phyloP scores from a whole-genome alignment of 2,113 vertebrate genomes.

The Eulemur macaco region DNA sequence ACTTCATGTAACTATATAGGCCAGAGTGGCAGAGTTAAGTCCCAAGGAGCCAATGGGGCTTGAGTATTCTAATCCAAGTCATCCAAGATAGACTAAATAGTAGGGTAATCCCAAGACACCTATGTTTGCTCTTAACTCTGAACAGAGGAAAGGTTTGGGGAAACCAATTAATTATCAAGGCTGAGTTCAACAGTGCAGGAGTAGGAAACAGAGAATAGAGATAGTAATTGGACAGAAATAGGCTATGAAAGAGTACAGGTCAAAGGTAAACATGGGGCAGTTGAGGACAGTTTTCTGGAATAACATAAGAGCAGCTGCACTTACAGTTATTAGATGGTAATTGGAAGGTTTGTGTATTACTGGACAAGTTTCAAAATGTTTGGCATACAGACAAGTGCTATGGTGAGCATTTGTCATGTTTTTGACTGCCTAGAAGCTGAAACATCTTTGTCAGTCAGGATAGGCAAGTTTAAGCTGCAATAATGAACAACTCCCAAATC shows the following conservation, averaged over 20 bases:
- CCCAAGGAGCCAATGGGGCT: neutral
- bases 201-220: neutral
- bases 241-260: neutral
- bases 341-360: neutral
- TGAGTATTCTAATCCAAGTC: neutral
- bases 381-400: neutral
- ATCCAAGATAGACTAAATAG: neutral
- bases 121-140: neutral
- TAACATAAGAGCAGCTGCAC: neutral
- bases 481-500: neutral
- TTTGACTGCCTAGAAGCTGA: neutral
- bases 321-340: neutral
- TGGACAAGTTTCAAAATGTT: neutral
- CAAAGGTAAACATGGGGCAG: neutral
- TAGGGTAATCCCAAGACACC: no score
- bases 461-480: neutral
- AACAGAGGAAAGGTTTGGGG: neutral
- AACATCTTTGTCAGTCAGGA: neutral
- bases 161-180: neutral
- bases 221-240: neutral
- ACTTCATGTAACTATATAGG: neutral
- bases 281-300: neutral
- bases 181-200: neutral
- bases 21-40: neutral
- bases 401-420: neutral